A percentile compares a stretch with the other conserved stretches of the same genome.
Conservation (phyloP, 2,797 vertebrate species). For the Masticophis lateralis region DNA sequence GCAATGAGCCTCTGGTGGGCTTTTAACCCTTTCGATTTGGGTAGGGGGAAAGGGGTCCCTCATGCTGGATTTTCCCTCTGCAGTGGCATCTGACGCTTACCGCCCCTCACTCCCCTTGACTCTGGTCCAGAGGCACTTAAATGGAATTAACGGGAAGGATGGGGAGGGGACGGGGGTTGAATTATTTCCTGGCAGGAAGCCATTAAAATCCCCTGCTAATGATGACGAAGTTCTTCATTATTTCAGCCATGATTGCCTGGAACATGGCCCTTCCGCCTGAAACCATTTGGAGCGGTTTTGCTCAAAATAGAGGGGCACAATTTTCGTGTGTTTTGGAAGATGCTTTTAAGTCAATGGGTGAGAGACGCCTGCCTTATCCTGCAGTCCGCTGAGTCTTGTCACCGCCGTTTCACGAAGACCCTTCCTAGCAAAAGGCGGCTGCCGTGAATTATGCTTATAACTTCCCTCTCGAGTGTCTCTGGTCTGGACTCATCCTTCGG, state of each 20-base stretch:
- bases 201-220: constrained; percentile 40
- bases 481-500: background rate
- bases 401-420: background rate
- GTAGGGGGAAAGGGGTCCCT: background rate
- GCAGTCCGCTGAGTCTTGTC: constrained; percentile 1
- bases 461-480: background rate
- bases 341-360: constrained; percentile 50
- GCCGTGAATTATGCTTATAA: background rate
- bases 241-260: constrained; percentile 38
- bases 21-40: background rate
- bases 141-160: background rate
- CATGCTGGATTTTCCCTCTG: background rate
- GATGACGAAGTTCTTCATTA: constrained; percentile 23
- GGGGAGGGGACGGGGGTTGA: background rate
- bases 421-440: background rate
- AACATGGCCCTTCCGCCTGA: constrained; percentile 19
- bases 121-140: accelerated
- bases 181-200: constrained; percentile 16
- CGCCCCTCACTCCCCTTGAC: background rate
- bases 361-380: background rate
- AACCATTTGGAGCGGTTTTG: constrained; percentile 40
- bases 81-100: background rate
- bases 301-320: background rate
- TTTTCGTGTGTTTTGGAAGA: constrained; percentile 13
- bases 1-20: background rate